These are phyloP conservation scores for Minunthozetes semirufus DNA, from an alignment of 2,888 invertebrate species.

Conservation along the genomic window DNA sequence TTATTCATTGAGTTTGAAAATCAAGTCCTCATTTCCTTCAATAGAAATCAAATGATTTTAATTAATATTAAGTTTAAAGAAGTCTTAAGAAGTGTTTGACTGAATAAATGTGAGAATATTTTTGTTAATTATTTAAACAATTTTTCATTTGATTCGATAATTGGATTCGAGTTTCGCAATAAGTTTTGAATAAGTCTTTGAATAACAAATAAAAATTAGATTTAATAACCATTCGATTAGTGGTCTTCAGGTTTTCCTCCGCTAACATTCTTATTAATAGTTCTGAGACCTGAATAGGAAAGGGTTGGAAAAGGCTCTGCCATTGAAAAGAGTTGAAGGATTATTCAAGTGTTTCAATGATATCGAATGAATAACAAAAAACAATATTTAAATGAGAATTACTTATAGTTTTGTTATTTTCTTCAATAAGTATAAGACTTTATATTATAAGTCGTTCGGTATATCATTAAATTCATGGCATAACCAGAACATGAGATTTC, in stretches of 20 bases:
- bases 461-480: too few relatives aligned
- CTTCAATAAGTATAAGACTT: too few relatives aligned
- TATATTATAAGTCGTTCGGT: too few relatives aligned
- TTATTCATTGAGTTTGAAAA: too few relatives aligned
- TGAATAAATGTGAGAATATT: background rate
- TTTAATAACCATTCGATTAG: background rate
- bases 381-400: too few relatives aligned
- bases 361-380: too few relatives aligned
- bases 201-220: background rate
- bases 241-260: background rate
- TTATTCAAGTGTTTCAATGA: too few relatives aligned
- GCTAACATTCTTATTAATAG: background rate
- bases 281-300: background rate
- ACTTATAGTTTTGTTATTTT: too few relatives aligned
- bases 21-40: background rate
- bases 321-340: too few relatives aligned
- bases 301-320: background rate
- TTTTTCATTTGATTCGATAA: background rate
- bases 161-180: background rate
- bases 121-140: background rate
- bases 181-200: background rate
- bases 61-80: background rate
- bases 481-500: background rate
- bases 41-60: background rate
- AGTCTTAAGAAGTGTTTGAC: background rate